phyloP scores from a whole-genome alignment of 2,797 vertebrate species.

The Siniperca scherzeri region DNA sequence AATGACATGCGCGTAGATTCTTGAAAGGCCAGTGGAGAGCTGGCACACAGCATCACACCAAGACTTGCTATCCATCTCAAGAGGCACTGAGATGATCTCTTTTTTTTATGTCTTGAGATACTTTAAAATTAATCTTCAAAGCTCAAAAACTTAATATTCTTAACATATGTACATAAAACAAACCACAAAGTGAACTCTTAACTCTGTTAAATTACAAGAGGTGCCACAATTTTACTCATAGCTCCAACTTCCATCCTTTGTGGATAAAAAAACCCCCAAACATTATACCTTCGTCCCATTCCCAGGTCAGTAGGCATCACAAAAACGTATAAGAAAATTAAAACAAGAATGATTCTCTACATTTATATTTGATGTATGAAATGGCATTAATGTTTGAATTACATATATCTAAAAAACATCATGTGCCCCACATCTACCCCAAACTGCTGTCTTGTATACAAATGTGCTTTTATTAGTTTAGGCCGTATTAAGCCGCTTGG shows the following conservation, averaged over 20 bases:
- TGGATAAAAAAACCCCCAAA: slow-evolving; percentile 5
- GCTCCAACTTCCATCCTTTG: background rate
- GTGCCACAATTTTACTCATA: background rate
- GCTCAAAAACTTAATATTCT: slow-evolving; percentile 11
- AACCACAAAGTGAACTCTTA: no score
- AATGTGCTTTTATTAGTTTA: slow-evolving; percentile 69
- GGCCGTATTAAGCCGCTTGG: slow-evolving; percentile 67
- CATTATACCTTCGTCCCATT: background rate
- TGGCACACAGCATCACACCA: slow-evolving; percentile 72
- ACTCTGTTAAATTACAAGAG: no score
- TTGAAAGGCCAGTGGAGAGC: slow-evolving; percentile 80
- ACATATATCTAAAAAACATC: slow-evolving; percentile 28
- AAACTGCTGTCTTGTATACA: slow-evolving; percentile 39
- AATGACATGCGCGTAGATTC: slow-evolving; percentile 83
- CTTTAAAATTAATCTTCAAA: slow-evolving; percentile 39
- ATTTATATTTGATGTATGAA: slow-evolving; percentile 57
- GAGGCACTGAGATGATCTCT: slow-evolving; percentile 67
- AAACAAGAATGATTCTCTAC: slow-evolving; percentile 27
- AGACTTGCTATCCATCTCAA: slow-evolving; percentile 78
- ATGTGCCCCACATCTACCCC: slow-evolving; percentile 29
- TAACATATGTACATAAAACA: background rate
- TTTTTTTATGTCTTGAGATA: slow-evolving; percentile 41
- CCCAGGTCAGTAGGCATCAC: background rate
- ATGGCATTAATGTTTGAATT: slow-evolving; percentile 39
- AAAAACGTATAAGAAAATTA: slow-evolving; percentile 23